Evolutionary conservation across 2,888 invertebrate species (phyloP).

Genomic region (Horisme vitalbata): DNA sequence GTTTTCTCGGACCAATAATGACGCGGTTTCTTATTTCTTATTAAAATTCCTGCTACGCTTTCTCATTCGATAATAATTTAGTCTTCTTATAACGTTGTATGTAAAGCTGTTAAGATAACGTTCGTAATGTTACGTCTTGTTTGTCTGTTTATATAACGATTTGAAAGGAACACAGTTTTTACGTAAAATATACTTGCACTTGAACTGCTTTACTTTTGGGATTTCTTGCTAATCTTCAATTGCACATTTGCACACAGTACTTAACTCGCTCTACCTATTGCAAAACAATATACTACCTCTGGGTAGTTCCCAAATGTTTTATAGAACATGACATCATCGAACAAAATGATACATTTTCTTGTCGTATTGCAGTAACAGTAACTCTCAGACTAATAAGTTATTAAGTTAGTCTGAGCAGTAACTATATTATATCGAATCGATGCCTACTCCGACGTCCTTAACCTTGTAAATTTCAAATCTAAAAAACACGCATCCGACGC

Average conservation of each 20-base stretch:
- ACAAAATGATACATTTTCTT: no score
- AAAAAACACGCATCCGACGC: conserved; percentile 17
- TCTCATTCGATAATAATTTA: conserved; percentile 63
- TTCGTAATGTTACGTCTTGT: conserved; percentile 5
- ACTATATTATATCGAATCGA: no score
- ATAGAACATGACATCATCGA: no score
- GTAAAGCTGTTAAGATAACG: conserved; percentile 9
- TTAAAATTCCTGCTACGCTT: conserved; percentile 69
- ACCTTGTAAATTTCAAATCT: no score
- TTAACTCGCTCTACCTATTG: neutral
- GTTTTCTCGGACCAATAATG: conserved; percentile 63
- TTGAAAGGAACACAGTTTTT: conserved; percentile 8
- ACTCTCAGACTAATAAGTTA: no score
- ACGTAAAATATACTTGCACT: neutral
- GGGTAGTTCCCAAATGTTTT: no score
- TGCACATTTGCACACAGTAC: no score
- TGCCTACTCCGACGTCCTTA: no score
- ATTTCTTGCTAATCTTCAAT: conserved; percentile 2
- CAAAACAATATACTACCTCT: no score
- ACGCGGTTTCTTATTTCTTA: conserved; percentile 55
- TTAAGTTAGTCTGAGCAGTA: no score
- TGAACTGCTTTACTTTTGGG: conserved; percentile 5
- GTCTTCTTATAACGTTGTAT: no score
- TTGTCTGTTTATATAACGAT: conserved; percentile 17
- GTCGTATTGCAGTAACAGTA: no score